phyloP scores from a whole-genome alignment of 2,888 invertebrate species.

The Phyllotreta cruciferae region DNA sequence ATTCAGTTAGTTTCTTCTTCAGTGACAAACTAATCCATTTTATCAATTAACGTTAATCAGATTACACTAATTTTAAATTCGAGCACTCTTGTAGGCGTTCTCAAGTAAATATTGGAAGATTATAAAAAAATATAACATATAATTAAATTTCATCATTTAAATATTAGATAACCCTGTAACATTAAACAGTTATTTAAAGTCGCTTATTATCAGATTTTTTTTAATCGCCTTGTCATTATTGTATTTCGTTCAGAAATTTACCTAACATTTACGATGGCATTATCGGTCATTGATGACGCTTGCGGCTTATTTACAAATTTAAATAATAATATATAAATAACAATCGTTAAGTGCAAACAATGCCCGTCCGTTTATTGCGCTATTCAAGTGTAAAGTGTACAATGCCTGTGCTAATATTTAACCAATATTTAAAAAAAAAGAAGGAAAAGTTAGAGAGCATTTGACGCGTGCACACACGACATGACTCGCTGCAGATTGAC shows the following conservation, averaged over 20 bases:
- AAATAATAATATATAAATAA: slow-evolving; percentile 3
- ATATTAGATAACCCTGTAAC: not conserved
- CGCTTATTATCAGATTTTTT: not conserved
- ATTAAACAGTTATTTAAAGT: not conserved
- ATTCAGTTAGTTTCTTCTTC: too few species aligned
- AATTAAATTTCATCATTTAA: too few species aligned
- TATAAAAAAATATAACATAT: too few species aligned
- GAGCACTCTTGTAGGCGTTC: too few species aligned
- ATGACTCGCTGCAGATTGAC: slow-evolving; percentile 4
- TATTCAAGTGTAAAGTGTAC: not conserved
- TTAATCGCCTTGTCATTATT: not conserved
- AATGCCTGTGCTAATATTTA: not conserved
- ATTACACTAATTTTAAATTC: too few species aligned
- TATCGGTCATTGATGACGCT: slow-evolving; percentile 1
- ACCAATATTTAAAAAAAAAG: too few species aligned
- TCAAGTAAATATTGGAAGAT: too few species aligned
- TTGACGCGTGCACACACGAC: not conserved
- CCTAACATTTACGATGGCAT: not conserved
- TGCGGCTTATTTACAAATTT: slow-evolving; percentile 2
- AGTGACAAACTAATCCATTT: too few species aligned
- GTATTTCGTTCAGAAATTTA: not conserved
- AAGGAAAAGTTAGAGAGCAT: not conserved
- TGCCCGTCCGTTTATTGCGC: not conserved
- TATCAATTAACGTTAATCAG: too few species aligned
- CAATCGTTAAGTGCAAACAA: slow-evolving; percentile 2